These are phyloP conservation scores for Natrix natrix DNA, from an alignment of 2,797 vertebrate species.

Conservation along the genomic window DNA sequence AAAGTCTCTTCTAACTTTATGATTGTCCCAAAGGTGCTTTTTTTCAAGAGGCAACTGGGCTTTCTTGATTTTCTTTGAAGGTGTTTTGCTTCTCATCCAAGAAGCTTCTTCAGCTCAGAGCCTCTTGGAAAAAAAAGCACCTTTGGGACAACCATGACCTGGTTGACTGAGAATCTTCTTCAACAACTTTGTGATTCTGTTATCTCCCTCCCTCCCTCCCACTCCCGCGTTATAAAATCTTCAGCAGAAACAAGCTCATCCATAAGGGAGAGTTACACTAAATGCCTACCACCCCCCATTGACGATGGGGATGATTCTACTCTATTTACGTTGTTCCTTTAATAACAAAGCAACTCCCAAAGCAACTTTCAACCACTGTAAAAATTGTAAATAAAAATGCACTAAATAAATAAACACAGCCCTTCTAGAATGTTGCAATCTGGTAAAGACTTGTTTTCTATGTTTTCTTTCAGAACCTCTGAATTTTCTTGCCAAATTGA, in stretches of 20 bases:
- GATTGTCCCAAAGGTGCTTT: no score
- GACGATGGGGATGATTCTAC: not conserved
- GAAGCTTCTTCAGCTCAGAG: no score
- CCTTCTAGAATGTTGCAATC: not conserved
- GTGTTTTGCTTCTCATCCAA: no score
- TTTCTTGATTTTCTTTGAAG: no score
- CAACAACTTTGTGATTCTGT: no score
- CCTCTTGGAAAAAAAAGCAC: no score
- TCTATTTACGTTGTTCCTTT: not conserved
- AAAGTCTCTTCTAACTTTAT: not conserved
- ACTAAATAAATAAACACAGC: not conserved
- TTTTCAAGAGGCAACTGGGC: no score
- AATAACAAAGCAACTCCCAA: not conserved
- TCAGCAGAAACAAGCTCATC: not conserved
- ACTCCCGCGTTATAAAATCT: not conserved
- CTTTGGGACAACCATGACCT: no score
- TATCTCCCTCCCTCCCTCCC: no score
- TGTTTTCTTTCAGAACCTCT: not conserved
- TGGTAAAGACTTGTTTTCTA: not conserved
- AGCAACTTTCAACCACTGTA: not conserved
- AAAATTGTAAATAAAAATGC: not conserved
- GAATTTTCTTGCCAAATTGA: slow-evolving; percentile 88
- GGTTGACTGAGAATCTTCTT: no score
- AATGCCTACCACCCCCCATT: not conserved
- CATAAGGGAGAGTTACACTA: not conserved